A percentile compares a stretch with the other conserved stretches of the same genome.
Conservation (phyloP, 2,797 vertebrate species). For the Antennarius maculatus region DNA sequence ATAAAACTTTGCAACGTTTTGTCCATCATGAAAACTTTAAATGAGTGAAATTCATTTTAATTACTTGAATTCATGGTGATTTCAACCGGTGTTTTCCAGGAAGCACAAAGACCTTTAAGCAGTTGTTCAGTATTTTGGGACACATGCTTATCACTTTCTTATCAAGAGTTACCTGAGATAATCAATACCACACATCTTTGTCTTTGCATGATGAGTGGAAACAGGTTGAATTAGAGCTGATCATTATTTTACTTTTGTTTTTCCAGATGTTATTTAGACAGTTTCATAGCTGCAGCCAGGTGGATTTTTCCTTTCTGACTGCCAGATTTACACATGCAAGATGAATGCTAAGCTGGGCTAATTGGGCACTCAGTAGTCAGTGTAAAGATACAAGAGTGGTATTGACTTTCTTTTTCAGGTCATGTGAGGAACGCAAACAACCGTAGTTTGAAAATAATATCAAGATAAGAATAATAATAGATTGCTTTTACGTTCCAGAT, state of each 20-base stretch:
- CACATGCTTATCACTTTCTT: background rate
- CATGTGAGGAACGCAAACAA: background rate
- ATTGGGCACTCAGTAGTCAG: background rate
- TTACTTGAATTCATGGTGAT: constrained; percentile 9
- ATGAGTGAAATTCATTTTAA: background rate
- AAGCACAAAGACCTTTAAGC: constrained; percentile 4
- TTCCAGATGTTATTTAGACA: background rate
- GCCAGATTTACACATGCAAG: background rate
- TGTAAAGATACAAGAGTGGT: background rate
- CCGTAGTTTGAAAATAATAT: background rate
- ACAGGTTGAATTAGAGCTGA: background rate
- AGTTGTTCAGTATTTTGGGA: constrained; percentile 3
- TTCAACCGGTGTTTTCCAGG: constrained; percentile 9
- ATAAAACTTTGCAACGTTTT: constrained; percentile 7
- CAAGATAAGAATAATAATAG: too few relatives aligned
- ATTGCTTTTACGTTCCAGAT: constrained; percentile 13
- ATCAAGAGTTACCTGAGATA: background rate
- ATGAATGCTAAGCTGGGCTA: constrained; percentile 19
- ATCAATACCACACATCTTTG: background rate
- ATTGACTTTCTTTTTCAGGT: background rate
- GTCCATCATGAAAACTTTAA: background rate
- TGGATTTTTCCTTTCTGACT: background rate
- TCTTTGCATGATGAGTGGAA: background rate
- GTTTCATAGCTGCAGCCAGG: background rate
- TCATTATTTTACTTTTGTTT: background rate